Evolutionary conservation across 2,888 invertebrate genomes (phyloP), one percentile per base, ranked within the genome.

Genomic region (Eumacrocentrus americanus): DNA sequence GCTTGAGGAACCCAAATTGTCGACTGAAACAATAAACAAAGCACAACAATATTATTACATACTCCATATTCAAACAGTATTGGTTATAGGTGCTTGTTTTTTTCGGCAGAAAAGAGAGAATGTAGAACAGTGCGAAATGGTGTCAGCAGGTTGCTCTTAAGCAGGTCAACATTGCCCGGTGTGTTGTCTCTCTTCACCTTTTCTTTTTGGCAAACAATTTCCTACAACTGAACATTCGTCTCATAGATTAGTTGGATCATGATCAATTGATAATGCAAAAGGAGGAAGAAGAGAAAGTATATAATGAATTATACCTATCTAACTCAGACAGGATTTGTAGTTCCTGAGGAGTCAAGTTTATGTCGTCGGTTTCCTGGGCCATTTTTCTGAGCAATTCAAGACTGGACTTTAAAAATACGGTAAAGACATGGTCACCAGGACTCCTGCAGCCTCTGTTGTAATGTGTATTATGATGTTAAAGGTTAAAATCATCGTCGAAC

Each of bases 1-100:
- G 82, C 75, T 93, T 91, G 63, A 96, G 82, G 79, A 94, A 95
- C 42, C 96, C 96, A 85, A 92, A 96, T 76, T 93, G 91, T 20
- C 94, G 93, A 80, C 96, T 96, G 84, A 65, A 86, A 57, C 65
- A 64, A 64, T 71, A 61, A 47, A 25, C 34, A 47, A 38, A 53
- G 16, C 12, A 38, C 22, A 40, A 6, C 20, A 48, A 62, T 58
- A 29, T 12, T 6, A 46, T 35, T 18, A n/a, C n/a, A n/a, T n/a
- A n/a, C n/a, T n/a, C n/a, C n/a, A n/a, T n/a, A n/a, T n/a, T n/a
- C n/a, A n/a, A n/a, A n/a, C n/a, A n/a, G n/a, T n/a, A n/a, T n/a
- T n/a, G 29, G 29, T 6, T 23, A 12, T 20, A 9, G n/a, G 42
- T 38, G 6, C 12, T 16, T 11, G 9, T 25, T 34, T 5, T 23